Base-by-base conservation (phyloP, 2,888 invertebrate genomes). In the Gortyna flavago region DNA sequence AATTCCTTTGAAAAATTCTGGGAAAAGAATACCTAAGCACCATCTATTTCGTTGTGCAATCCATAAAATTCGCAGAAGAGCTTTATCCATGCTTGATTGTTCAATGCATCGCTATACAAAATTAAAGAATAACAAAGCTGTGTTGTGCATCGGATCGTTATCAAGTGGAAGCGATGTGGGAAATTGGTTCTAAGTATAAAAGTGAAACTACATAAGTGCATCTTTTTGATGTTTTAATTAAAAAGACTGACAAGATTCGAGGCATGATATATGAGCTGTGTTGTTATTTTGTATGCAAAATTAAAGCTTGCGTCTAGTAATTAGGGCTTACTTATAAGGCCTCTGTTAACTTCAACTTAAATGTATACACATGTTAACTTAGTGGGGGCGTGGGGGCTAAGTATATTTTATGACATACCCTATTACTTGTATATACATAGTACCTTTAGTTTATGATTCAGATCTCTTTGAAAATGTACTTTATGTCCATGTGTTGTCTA, bases 51-150 rank as follows among this genome's bases (percentile, higher is more conserved):
- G 48, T 70, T 76, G 25, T 69, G 69, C 71, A 72, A 61, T 51
- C 65, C n/a, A 76, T 66, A 29, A 68, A 72, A 77, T 74, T 85
- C 68, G n/a, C 51, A 44, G 62, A 75, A 85, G 38, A 68, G 74
- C 65, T 77, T 75, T 72, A 77, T 69, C 51, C 48, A 85, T 72
- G 54, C 78, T 85, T 82, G 74, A 78, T 75, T 64, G 70, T 73
- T 76, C 44, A 66, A 72, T 78, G 51, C 41, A 71, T 64, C 51
- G 54, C 54, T 75, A 62, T 72, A 57, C 48, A 79, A 85, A 86
- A 80, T 83, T 62, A 77, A 86, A 76, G 51, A 74, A 79, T 74
- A 86, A 83, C 79, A 83, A 83, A 51, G 48, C 35, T 8, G n/a
- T 72, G n/a, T 25, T n/a, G 32, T 66, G 41, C 35, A 77, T 64